Conservation (phyloP, 2,797 vertebrate species). For the Harpagifer antarcticus region DNA sequence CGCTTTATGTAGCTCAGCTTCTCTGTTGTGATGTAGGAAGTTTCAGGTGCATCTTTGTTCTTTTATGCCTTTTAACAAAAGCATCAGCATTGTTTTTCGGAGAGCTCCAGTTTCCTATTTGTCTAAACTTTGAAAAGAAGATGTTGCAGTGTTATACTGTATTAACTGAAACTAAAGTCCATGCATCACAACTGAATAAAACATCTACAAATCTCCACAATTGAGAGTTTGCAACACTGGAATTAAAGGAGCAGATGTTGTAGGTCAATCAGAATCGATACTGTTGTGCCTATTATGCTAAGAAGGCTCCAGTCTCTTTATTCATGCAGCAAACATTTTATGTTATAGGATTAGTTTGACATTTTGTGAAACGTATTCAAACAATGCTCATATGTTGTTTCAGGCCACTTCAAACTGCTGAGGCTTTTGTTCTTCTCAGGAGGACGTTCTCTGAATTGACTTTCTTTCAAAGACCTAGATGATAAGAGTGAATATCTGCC, state of each 20-base stretch:
- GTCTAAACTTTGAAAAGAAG: background rate
- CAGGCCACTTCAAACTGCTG: background rate
- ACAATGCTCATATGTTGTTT: background rate
- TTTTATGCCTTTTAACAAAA: background rate
- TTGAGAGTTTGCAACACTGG: conserved; percentile 13
- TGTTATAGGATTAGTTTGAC: background rate
- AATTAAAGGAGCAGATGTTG: conserved; percentile 31
- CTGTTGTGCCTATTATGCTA: background rate
- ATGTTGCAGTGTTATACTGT: background rate
- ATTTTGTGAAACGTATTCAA: background rate
- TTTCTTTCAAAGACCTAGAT: background rate
- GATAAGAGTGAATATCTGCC: background rate
- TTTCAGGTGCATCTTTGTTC: conserved; percentile 1
- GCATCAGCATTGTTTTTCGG: background rate
- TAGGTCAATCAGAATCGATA: conserved; percentile 12
- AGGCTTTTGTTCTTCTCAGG: background rate
- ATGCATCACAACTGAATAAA: background rate
- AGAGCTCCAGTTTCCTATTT: background rate
- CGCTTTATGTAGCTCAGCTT: background rate
- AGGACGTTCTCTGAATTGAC: background rate
- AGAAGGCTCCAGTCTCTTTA: background rate
- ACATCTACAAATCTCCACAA: conserved; percentile 8
- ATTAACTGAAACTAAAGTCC: background rate
- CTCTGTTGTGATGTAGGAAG: conserved; percentile 1
- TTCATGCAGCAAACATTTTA: background rate